These are phyloP conservation scores for Manacus vitellinus DNA, from an alignment of 2,113 vertebrate genomes.

Conservation along the genomic window DNA sequence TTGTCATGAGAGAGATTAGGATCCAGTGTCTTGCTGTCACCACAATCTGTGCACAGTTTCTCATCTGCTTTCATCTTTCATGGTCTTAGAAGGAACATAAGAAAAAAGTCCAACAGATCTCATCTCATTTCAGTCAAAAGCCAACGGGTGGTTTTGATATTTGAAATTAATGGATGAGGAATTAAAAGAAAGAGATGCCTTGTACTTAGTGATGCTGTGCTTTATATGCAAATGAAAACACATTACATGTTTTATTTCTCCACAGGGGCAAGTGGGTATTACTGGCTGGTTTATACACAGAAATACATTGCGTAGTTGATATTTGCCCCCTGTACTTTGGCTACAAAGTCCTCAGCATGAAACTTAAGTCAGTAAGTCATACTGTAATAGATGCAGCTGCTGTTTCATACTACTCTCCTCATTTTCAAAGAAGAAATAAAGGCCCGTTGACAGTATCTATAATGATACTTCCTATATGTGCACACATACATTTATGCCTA, in stretches of 20 bases:
- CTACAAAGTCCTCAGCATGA: not conserved
- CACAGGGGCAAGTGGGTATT: not conserved
- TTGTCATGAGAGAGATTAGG: not conserved
- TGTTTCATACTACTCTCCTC: not conserved
- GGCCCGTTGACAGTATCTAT: not conserved
- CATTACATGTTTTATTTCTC: not conserved
- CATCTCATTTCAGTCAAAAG: not conserved
- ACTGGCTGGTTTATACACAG: not conserved
- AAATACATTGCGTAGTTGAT: accelerated
- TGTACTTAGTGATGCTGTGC: not conserved
- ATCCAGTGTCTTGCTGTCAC: not conserved
- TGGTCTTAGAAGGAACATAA: not conserved
- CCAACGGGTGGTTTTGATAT: not conserved
- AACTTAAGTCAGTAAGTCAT: not conserved
- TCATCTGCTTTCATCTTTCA: slow-evolving; percentile 18
- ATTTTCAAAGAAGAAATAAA: not conserved
- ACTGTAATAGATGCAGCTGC: not conserved
- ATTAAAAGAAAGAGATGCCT: slow-evolving; percentile 34
- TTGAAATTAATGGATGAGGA: not conserved
- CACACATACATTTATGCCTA: not conserved
- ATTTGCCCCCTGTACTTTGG: not conserved
- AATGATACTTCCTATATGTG: not conserved
- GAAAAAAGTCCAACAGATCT: not conserved
- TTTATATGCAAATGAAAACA: not conserved
- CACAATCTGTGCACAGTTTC: slow-evolving; percentile 12